Conservation (phyloP, 2,797 vertebrate species). For the Lepidocolaptes lacrymiger region DNA sequence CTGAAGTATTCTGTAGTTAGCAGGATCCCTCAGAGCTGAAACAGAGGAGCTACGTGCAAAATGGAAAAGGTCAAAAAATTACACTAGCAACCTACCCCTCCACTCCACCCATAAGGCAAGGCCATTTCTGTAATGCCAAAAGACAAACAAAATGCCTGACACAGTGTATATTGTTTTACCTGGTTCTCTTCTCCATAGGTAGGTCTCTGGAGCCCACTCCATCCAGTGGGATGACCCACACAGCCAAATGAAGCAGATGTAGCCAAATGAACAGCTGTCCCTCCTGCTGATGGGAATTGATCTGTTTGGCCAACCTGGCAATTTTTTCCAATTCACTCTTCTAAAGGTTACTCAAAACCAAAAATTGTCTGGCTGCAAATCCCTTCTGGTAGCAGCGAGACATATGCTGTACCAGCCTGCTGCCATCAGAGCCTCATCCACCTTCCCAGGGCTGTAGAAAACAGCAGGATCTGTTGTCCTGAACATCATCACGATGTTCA, state of each 20-base stretch:
- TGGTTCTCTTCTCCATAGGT: background rate
- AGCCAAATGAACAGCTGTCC: background rate
- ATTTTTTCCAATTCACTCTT: background rate
- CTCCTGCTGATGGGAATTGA: background rate
- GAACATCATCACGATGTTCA: background rate
- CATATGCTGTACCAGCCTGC: background rate
- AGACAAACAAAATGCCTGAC: background rate
- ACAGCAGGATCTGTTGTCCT: background rate
- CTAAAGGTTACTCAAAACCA: background rate
- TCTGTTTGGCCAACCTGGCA: background rate
- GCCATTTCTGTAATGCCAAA: background rate
- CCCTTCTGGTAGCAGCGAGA: background rate
- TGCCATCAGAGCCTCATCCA: background rate
- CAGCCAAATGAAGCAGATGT: background rate
- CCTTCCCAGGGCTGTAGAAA: background rate
- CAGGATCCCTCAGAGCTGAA: background rate
- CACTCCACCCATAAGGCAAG: background rate
- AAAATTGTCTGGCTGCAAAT: background rate
- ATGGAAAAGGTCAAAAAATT: background rate
- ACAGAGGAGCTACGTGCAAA: background rate
- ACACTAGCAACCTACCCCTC: background rate
- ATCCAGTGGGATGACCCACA: fast-evolving
- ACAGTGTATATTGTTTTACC: background rate
- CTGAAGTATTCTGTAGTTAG: background rate
- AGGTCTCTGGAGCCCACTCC: background rate